Conservation (phyloP, 1,140 invertebrate species). For the Drosophila punjabiensis region DNA sequence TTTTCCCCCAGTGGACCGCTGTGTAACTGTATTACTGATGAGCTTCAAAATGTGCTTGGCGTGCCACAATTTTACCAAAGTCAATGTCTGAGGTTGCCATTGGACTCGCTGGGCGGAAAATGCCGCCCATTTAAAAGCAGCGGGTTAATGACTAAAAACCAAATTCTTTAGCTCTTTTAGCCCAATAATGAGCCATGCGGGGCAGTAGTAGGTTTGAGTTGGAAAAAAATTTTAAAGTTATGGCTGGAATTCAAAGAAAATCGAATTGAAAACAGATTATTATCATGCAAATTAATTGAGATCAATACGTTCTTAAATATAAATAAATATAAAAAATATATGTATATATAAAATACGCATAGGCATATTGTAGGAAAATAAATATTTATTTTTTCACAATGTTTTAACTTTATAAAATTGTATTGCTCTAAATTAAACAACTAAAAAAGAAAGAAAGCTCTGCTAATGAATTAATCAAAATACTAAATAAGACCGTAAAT, state of each 20-base stretch:
- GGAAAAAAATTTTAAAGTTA: not conserved
- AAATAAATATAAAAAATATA: too few relatives aligned
- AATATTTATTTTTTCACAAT: too few relatives aligned
- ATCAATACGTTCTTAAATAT: too few relatives aligned
- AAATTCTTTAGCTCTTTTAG: not conserved
- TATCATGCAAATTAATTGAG: not conserved
- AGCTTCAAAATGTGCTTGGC: conserved; percentile 54
- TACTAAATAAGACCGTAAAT: too few relatives aligned
- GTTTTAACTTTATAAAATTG: too few relatives aligned
- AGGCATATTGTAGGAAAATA: too few relatives aligned
- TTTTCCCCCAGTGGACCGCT: conserved; percentile 10
- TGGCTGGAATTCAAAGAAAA: not conserved
- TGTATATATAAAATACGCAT: too few relatives aligned
- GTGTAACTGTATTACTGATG: conserved; percentile 69
- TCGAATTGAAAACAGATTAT: not conserved
- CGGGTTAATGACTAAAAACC: conserved; percentile 15
- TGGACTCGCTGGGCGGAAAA: conserved; percentile 9
- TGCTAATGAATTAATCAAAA: too few relatives aligned
- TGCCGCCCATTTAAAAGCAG: conserved; percentile 24
- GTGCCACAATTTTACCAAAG: conserved; percentile 73
- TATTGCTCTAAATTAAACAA: too few relatives aligned
- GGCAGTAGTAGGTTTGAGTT: not conserved
- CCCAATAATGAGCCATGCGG: conserved; percentile 45
- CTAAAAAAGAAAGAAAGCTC: too few relatives aligned
- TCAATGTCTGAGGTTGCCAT: conserved; percentile 72